phyloP scores from a whole-genome alignment of 2,113 vertebrate species.

The Cololabis saira region DNA sequence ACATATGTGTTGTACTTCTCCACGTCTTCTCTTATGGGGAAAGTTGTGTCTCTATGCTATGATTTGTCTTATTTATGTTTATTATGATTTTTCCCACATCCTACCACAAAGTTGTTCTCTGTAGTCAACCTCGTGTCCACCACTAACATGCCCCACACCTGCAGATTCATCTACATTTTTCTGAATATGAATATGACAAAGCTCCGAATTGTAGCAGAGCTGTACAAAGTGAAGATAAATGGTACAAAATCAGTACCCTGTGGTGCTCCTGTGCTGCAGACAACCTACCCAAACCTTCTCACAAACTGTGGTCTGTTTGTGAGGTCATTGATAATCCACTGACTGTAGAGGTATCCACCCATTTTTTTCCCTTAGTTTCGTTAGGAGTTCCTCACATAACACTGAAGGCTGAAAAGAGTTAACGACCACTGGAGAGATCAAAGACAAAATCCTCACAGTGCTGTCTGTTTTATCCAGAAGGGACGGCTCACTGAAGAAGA shows the following conservation, averaged over 20 bases:
- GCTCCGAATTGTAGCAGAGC: background rate
- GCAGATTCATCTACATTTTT: background rate
- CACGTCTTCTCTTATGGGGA: too few species aligned
- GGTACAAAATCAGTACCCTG: background rate
- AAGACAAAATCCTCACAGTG: slow-evolving; percentile 1
- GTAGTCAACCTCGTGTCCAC: background rate
- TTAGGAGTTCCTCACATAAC: background rate
- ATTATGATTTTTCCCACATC: too few species aligned
- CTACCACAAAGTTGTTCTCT: background rate
- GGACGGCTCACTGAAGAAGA: background rate
- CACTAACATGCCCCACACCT: background rate
- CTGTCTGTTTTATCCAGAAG: background rate
- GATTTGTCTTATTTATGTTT: too few species aligned
- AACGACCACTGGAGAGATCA: background rate
- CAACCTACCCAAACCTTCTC: background rate
- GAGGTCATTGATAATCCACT: background rate
- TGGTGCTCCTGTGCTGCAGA: background rate
- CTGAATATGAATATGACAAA: background rate
- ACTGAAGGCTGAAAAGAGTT: background rate
- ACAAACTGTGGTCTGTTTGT: background rate
- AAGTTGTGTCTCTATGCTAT: too few species aligned
- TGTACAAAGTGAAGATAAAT: background rate
- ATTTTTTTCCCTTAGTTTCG: background rate
- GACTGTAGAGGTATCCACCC: background rate
- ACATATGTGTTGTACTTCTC: too few species aligned